Base-by-base conservation (phyloP, 2,797 vertebrate species). In the Alcedo quadribrachys region DNA sequence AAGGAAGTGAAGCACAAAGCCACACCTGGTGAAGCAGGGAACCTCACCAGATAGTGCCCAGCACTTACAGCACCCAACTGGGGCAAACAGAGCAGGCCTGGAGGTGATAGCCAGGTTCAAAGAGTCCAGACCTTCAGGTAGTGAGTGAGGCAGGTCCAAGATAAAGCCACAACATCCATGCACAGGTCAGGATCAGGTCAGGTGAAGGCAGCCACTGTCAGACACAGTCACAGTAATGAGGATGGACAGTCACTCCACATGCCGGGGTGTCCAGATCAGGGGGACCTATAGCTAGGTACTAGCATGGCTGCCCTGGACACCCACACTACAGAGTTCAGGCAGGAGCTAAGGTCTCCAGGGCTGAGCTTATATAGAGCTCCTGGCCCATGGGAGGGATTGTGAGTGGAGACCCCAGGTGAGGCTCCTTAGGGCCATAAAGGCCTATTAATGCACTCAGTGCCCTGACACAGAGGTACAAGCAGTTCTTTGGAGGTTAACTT, bases 241-340 rank as follows among this genome's bases (percentile, higher is more conserved):
- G 11, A 8, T n/a, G 25, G 12, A 30, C 57, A 33, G 16, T 25
- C 35, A 19, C 4, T 30, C 25, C 24, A 3, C 2, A 6, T 7
- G 10, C 22, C 42, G 18, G 24, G 2, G 3, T 8, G 6, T 3
- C 19, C 22, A 48, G 14, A 20, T 22, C 67, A 54, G 35, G 2
- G 2, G 27, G 7, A 11, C 6, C 28, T 73, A 2, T 17, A 74
- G 42, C 9, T 7, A n/a, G 22, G n/a, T 57, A 53, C 14, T 46
- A 17, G 5, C 3, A 7, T 6, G 0, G 7, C 68, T 20, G 1
- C 70, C 4, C 30, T 42, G 2, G 14, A 45, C 63, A 50, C 5
- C 5, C 63, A 2, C 20, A 32, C 8, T 13, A 7, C 42, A 48
- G 33, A 68, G 37, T 42, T 68, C 50, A 81, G 3, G 22, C 3